Base-by-base conservation (phyloP, 2,797 vertebrate genomes). In the Pitangus sulphuratus region DNA sequence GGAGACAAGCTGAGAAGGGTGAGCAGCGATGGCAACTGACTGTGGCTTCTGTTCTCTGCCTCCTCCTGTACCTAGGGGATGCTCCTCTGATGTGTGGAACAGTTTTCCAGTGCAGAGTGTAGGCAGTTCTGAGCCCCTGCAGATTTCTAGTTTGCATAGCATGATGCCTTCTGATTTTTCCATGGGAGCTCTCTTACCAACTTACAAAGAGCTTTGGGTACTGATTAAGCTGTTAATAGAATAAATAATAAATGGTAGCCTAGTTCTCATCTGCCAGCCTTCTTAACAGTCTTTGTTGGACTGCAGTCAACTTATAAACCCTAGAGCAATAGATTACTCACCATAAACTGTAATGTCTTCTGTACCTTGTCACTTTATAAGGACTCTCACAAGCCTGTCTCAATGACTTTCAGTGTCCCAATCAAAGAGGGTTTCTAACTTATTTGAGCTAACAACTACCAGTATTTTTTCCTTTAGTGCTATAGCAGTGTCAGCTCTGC, bases 401-500 rank as follows among this genome's bases (percentile, higher is more conserved):
- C 81, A 51, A 44, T 72, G 61, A 31, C 74, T 75, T 84, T 65
- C 85, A 61, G 48, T 60, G 26, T 88, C 64, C 78, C 3, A 14
- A 51, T 78, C 69, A 70, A 53, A 88, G 84, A 86, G n/a, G 71
- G 60, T 88, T 95, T 95, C 79, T 88, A 68, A 70, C 79, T 92
- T 95, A 83, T 50, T 66, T 65, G 54, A 72, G 84, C 30, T 85
- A 93, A 78, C 47, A 93, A 78, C 47, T 87, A 87, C 64, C 90
- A 87, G 81, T 93, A 87, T 92, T 94, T 97, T 94, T 90, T 87
- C 83, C 90, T 87, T 83, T 53, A 93, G 91, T 80, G 54, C 77
- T 64, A 51, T 47, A 75, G 44, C 57, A 54, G 35, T 90, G 90
- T 93, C 93, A 95, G 61, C 83, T 82, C 88, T 48, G 62, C 90